Evolutionary conservation across 2,113 vertebrate genomes (phyloP), one percentile per base, ranked within the genome.

Genomic region (Danionella cerebrum): DNA sequence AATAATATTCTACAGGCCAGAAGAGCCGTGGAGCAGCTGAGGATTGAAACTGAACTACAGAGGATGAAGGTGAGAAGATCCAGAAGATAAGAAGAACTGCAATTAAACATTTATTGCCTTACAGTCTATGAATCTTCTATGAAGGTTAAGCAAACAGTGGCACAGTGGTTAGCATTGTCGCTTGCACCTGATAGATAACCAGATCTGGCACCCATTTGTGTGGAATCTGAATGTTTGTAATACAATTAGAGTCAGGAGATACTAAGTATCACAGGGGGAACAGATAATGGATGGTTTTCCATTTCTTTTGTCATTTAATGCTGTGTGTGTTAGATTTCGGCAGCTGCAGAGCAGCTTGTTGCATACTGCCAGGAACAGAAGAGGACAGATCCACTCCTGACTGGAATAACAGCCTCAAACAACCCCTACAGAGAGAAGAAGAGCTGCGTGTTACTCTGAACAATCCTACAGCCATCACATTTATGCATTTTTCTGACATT

Each of bases 401-500:
- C 82, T 5, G 87, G 90, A 60, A 90, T 94, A 29, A 77, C 86
- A 0, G 77, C 88, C 1, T 88, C 91, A 0, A 85, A 84, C 67
- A 93, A 91, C 67, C 90, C 91, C 18, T 94, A 91, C 79, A 90
- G 89, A 82, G 89, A 92, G 38, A 92, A 91, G 86, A 91, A 90
- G 79, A 84, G 62, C 33, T 89, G 87, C 5, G 71, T 86, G 53
- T 83, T 91, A 51, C 84, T 92, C 5, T 72, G 47, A 72, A 29
- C n/a, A 29, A 35, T 25, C 1, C 13, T 4, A 9, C 16, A 0
- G 7, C 12, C 5, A 19, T 12, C 57, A 39, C 1, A 33, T 5
- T 33, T 6, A 3, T 33, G 5, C n/a, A n/a, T n/a, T n/a, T n/a
- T n/a, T n/a, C n/a, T n/a, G n/a, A n/a, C n/a, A n/a, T n/a, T n/a